Base-by-base conservation (phyloP, 2,888 invertebrate species). In the Pantelozetes paolii region DNA sequence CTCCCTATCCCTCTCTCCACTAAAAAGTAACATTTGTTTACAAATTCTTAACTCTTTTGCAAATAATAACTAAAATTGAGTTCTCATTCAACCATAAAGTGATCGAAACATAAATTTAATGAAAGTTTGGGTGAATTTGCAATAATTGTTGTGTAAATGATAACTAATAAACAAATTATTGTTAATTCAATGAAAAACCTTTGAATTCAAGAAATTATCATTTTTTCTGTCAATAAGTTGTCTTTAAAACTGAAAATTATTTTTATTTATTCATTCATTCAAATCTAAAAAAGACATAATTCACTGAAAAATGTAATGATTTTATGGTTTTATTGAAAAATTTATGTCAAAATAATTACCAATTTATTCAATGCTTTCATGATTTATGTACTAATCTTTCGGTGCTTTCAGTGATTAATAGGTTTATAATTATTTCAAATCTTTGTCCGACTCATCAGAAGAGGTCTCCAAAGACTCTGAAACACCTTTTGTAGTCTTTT, bases 391-490 rank as follows among this genome's bases (percentile, higher is more conserved):
- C n/a, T 23, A 6, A 26, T 23, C 54, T 54, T 54, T 26, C 6
- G 26, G 13, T 20, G 9, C 20, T 23, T 20, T 11, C 36, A n/a
- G n/a, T n/a, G n/a, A n/a, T n/a, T n/a, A n/a, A n/a, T n/a, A n/a
- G n/a, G n/a, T n/a, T n/a, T n/a, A n/a, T n/a, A 36, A 8, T 67
- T 28, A 11, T 26, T 8, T 67, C 30, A 67, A 28, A 28, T 42
- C 70, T 28, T 36, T 48, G 50, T 48, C 59, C 50, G 30, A 71
- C 23, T 71, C 71, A 64, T 71, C 71, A 71, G 71, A 40, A 26
- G 30, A 64, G 64, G n/a, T n/a, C n/a, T n/a, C n/a, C n/a, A n/a
- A n/a, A n/a, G n/a, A n/a, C n/a, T 30, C 18, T 40, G 32, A 36
- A n/a, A 18, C 20, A 15, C 32, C n/a, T 57, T 48, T 32, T n/a